A percentile compares a stretch with the other conserved stretches of the same genome.
These are phyloP conservation scores for Alca torda DNA, from an alignment of 2,797 vertebrate species.

Conservation along the genomic window DNA sequence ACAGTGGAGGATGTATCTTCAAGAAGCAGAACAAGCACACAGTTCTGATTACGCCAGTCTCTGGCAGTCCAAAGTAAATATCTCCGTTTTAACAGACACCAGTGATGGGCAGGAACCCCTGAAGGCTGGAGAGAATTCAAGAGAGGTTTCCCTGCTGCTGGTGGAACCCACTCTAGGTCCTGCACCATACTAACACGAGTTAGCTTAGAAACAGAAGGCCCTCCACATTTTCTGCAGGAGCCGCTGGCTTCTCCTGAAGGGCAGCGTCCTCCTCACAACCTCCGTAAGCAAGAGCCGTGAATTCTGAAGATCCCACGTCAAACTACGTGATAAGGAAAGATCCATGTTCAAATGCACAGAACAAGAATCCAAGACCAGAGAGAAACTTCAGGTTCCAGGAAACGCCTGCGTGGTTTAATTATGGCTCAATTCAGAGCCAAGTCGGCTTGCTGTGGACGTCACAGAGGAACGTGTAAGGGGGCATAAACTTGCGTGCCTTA, in stretches of 20 bases:
- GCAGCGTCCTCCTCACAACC: rapidly evolving
- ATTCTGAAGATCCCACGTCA: background rate
- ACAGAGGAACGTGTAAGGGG: too few species aligned
- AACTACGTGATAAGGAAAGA: background rate
- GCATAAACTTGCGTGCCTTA: too few species aligned
- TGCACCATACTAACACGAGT: background rate
- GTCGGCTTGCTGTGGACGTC: too few species aligned
- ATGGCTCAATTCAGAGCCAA: background rate
- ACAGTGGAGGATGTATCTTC: too few species aligned
- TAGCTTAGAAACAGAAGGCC: background rate
- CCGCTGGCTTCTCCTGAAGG: background rate
- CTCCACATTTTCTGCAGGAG: background rate
- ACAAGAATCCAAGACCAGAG: background rate
- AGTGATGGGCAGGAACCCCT: background rate
- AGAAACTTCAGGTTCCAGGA: background rate
- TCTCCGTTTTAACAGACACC: background rate
- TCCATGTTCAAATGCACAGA: background rate
- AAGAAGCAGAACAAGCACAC: background rate
- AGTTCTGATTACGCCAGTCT: background rate
- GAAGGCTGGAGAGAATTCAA: background rate
- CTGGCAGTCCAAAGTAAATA: too few species aligned
- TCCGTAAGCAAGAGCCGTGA: background rate
- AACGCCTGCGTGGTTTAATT: background rate
- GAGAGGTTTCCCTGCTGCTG: background rate
- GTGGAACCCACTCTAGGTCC: background rate